A percentile compares a stretch with the other conserved stretches of the same genome.
phyloP scores from a whole-genome alignment of 1,140 invertebrate species.

The Aphaenogaster rudis region DNA sequence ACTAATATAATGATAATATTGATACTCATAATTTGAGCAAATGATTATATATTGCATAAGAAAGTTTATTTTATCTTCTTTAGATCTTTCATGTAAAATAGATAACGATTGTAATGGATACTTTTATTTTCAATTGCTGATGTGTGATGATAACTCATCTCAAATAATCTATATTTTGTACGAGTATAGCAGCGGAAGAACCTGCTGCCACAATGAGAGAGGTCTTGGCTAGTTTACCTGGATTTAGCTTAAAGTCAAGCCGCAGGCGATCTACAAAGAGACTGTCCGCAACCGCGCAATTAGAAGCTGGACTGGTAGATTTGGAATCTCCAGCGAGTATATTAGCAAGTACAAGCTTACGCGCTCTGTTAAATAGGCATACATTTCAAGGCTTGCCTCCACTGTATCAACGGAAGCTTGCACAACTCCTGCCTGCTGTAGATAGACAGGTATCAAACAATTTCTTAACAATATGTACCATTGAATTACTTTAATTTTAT shows the following conservation, averaged over 20 bases:
- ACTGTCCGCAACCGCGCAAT: constrained; percentile 95
- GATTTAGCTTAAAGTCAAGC: constrained; percentile 94
- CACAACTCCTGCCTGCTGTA: constrained; percentile 96
- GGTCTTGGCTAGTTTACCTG: constrained; percentile 95
- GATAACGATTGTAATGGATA: neutral
- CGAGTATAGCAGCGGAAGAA: constrained; percentile 81
- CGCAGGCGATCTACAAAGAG: constrained; percentile 93
- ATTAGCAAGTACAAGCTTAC: constrained; percentile 96
- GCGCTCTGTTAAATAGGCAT: constrained; percentile 95
- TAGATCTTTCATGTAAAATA: neutral
- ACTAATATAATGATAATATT: neutral
- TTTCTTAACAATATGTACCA: neutral
- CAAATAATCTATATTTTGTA: constrained; percentile 25
- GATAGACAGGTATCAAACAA: constrained; percentile 90
- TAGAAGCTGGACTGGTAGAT: constrained; percentile 97
- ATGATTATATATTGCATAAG: neutral
- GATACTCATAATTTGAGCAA: constrained; percentile 7
- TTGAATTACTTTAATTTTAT: neutral
- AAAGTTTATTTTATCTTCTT: neutral
- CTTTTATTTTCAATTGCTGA: neutral
- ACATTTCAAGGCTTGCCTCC: constrained; percentile 96
- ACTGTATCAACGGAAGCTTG: constrained; percentile 96
- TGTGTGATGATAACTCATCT: neutral
- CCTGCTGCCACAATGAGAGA: constrained; percentile 92
- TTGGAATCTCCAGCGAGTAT: constrained; percentile 99